Percentiles rank a stretch among this genome's conserved stretches.
Evolutionary conservation across 2,113 vertebrate genomes (phyloP).

Genomic region (Tautogolabrus adspersus): DNA sequence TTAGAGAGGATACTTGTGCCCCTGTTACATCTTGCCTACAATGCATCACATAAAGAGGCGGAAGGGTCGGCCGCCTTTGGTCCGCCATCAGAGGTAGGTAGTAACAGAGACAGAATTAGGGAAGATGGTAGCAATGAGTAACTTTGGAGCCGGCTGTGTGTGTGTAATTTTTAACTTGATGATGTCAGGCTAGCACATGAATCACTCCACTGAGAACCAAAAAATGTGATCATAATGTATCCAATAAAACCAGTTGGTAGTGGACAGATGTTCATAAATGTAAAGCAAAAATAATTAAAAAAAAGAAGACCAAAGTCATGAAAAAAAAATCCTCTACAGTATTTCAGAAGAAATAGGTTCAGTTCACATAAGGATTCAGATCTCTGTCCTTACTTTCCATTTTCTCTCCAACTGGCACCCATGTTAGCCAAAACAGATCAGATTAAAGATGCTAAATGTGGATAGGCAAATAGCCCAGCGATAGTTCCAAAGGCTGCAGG

Average conservation of each 20-base stretch:
- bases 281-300: neutral
- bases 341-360: neutral
- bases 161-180: too few species aligned
- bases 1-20: too few species aligned
- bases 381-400: neutral
- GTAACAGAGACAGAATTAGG: too few species aligned
- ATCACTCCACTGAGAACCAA: neutral
- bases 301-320: neutral
- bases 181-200: too few species aligned
- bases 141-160: too few species aligned
- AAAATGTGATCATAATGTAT: neutral
- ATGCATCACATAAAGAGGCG: too few species aligned
- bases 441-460: slow-evolving; percentile 58
- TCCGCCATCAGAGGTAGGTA: too few species aligned
- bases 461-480: slow-evolving; percentile 39
- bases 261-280: neutral
- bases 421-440: slow-evolving; percentile 34
- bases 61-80: too few species aligned
- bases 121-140: too few species aligned
- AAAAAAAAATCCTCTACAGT: neutral
- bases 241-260: neutral
- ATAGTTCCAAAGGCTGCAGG: slow-evolving; percentile 11
- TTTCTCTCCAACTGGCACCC: slow-evolving; percentile 19
- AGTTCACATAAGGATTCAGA: neutral
- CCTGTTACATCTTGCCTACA: too few species aligned